These are phyloP conservation scores for Trissolcus japonicus DNA, from an alignment of 2,888 invertebrate genomes.

Conservation along the genomic window DNA sequence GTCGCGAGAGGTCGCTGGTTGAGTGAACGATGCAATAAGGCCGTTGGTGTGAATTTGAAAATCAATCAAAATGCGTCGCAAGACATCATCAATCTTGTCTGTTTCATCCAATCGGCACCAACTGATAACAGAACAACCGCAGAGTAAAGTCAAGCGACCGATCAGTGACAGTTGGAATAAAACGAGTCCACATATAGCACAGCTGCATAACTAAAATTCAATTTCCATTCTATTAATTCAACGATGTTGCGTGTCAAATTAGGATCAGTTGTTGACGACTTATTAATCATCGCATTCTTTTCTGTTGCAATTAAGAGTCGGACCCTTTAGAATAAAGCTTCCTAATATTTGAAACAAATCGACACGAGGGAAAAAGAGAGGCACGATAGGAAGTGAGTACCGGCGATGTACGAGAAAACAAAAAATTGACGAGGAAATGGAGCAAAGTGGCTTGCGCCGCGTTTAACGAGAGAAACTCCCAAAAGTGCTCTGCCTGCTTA, in stretches of 20 bases:
- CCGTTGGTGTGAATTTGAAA: too few species aligned
- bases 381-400: conserved; percentile 8
- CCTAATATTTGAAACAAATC: conserved; percentile 46
- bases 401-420: conserved; percentile 26
- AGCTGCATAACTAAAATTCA: conserved; percentile 38
- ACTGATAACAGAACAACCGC: conserved; percentile 20
- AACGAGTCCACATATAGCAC: conserved; percentile 29
- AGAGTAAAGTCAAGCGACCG: conserved; percentile 23
- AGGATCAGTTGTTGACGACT: conserved; percentile 20
- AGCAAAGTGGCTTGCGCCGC: conserved; percentile 57
- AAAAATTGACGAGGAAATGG: conserved; percentile 50
- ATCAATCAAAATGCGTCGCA: conserved; percentile 24
- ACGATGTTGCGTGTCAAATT: conserved; percentile 34
- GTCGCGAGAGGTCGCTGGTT: background rate
- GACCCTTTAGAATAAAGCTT: conserved; percentile 38
- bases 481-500: conserved; percentile 58
- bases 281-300: conserved; percentile 26
- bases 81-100: conserved; percentile 33
- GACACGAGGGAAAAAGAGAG: conserved; percentile 15
- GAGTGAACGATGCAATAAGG: too few species aligned
- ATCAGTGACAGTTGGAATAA: conserved; percentile 35
- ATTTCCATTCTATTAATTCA: conserved; percentile 50
- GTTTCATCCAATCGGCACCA: conserved; percentile 16
- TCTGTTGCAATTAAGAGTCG: conserved; percentile 13
- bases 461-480: conserved; percentile 57